Evolutionary conservation across 2,797 vertebrate species (phyloP).

Genomic region (Tokudaia tokunoshimensis): DNA sequence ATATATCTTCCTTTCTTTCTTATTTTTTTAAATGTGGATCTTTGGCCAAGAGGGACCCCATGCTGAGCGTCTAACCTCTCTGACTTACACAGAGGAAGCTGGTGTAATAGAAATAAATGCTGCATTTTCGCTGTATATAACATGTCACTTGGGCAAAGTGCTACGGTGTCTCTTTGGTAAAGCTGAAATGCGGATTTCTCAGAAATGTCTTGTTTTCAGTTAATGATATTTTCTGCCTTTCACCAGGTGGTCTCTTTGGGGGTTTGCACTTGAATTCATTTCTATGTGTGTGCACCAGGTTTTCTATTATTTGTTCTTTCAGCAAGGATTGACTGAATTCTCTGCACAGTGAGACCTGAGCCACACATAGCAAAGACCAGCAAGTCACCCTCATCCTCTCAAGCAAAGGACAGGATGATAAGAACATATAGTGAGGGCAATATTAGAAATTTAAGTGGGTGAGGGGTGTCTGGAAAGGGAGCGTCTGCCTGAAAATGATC

Average conservation of each 20-base stretch:
- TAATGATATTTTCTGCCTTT: slow-evolving; percentile 78
- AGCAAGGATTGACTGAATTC: neutral
- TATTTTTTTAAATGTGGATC: neutral
- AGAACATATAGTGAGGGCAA: neutral
- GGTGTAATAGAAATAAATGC: slow-evolving; percentile 67
- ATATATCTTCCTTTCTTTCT: neutral
- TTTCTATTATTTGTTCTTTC: neutral
- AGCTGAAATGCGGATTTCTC: slow-evolving; percentile 73
- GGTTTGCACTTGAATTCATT: slow-evolving; percentile 72
- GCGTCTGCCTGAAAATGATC: neutral
- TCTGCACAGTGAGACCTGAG: neutral
- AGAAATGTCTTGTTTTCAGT: slow-evolving; percentile 78
- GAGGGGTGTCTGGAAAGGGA: neutral
- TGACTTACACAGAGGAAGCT: slow-evolving; percentile 57
- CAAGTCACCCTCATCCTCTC: neutral
- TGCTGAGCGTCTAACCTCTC: slow-evolving; percentile 52
- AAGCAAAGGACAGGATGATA: neutral
- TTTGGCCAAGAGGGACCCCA: slow-evolving; percentile 41
- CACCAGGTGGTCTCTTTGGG: slow-evolving; percentile 79
- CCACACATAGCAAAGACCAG: neutral
- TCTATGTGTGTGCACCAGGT: neutral
- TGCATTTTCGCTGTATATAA: slow-evolving; percentile 68
- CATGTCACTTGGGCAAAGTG: slow-evolving; percentile 71
- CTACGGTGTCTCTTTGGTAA: slow-evolving; percentile 71
- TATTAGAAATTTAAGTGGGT: neutral